phyloP scores from a whole-genome alignment of 2,888 invertebrate genomes.

The Cosmorhoe ocellata region DNA sequence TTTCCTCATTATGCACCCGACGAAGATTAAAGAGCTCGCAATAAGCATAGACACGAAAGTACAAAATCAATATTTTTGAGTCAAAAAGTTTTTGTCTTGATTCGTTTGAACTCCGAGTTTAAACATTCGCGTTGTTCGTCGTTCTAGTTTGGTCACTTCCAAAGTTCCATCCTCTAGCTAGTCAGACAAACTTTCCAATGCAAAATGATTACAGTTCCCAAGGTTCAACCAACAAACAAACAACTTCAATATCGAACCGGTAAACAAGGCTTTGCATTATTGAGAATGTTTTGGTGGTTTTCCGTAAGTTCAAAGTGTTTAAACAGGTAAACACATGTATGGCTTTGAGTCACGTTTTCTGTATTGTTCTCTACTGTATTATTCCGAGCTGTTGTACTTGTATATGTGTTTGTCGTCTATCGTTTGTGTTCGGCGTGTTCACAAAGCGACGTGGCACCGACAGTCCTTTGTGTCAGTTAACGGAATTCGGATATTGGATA shows the following conservation, averaged over 20 bases:
- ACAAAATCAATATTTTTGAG: not conserved
- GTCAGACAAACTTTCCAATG: slow-evolving; percentile 61
- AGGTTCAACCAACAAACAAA: slow-evolving; percentile 52
- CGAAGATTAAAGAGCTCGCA: too few species aligned
- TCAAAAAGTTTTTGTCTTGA: not conserved
- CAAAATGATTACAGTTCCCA: slow-evolving; percentile 62
- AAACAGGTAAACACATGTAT: slow-evolving; percentile 33
- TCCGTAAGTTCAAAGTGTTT: slow-evolving; percentile 25
- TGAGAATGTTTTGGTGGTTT: slow-evolving; percentile 47
- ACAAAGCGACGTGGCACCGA: slow-evolving; percentile 62
- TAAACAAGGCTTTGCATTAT: slow-evolving; percentile 55
- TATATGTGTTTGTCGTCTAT: slow-evolving; percentile 21
- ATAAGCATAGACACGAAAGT: not conserved
- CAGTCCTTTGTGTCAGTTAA: slow-evolving; percentile 71
- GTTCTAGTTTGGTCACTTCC: slow-evolving; percentile 63
- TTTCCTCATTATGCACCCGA: too few species aligned
- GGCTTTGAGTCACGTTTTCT: slow-evolving; percentile 46
- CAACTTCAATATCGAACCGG: slow-evolving; percentile 37
- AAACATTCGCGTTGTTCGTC: slow-evolving; percentile 63
- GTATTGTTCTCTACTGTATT: slow-evolving; percentile 22
- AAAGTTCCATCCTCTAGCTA: too few species aligned
- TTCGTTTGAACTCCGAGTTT: slow-evolving; percentile 40
- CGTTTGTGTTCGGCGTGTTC: slow-evolving; percentile 43
- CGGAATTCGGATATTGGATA: slow-evolving; percentile 76
- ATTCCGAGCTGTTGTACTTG: slow-evolving; percentile 25